These are phyloP conservation scores for Drosophila infuscata DNA, from an alignment of 2,888 invertebrate genomes.

Conservation along the genomic window DNA sequence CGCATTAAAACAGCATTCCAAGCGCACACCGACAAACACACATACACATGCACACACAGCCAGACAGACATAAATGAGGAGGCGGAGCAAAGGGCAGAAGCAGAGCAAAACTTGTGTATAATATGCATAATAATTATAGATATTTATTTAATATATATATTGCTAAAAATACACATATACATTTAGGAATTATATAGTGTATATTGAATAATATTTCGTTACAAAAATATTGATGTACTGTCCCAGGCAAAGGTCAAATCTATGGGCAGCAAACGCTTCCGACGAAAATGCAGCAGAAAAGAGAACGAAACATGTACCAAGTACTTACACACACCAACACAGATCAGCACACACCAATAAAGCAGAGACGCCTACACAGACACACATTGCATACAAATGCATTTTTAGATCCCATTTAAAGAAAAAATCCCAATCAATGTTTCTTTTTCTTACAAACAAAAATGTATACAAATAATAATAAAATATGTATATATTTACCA, in stretches of 20 bases:
- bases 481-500: constrained; percentile 57
- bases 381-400: constrained; percentile 29
- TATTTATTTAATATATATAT: constrained; percentile 3
- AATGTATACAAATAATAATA: neutral
- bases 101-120: constrained; percentile 40
- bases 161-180: constrained; percentile 2
- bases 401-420: constrained; percentile 27
- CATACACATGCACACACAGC: constrained; percentile 1
- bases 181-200: neutral
- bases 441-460: constrained; percentile 9
- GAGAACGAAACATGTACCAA: constrained; percentile 52
- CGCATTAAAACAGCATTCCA: constrained; percentile 57
- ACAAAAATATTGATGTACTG: constrained; percentile 41
- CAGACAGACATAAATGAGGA: constrained; percentile 4
- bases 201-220: constrained; percentile 13
- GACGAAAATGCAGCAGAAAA: constrained; percentile 63
- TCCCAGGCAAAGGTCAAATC: constrained; percentile 56
- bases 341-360: constrained; percentile 1
- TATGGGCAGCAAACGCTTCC: constrained; percentile 45
- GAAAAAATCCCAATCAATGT: constrained; percentile 39
- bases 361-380: constrained; percentile 51
- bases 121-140: constrained; percentile 3
- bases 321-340: constrained; percentile 27
- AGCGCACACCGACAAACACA: constrained; percentile 34
- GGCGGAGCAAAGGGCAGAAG: constrained; percentile 24